Evolutionary conservation across 2,113 vertebrate species (phyloP).

Genomic region (Procavia capensis): DNA sequence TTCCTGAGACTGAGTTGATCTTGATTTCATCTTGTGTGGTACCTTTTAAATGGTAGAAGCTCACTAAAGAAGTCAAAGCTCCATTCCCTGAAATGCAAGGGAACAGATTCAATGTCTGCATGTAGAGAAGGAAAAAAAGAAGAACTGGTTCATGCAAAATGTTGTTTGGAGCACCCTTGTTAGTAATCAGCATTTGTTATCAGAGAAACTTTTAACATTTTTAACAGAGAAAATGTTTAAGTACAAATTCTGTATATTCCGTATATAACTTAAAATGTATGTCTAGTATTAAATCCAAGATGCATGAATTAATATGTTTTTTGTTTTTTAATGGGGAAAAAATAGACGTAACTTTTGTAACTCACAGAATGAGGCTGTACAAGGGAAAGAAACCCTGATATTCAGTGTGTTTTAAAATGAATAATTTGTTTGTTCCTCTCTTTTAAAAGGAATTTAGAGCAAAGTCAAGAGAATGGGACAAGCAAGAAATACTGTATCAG

Average conservation of each 20-base stretch:
- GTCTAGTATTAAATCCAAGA: not conserved
- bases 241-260: not conserved
- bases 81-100: not conserved
- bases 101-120: not conserved
- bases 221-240: conserved; percentile 11
- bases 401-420: not conserved
- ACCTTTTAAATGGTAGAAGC: not conserved
- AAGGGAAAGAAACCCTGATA: not conserved
- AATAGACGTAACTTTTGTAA: not conserved
- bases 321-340: not conserved
- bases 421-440: conserved; percentile 58
- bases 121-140: not conserved
- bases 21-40: not conserved
- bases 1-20: not conserved
- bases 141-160: not conserved
- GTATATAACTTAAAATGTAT: not conserved
- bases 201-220: not conserved
- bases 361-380: conserved; percentile 32
- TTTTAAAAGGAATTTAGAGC: conserved; percentile 85
- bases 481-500: conserved; percentile 82
- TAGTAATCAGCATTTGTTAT: not conserved
- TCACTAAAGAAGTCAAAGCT: not conserved
- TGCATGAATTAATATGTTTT: not conserved
- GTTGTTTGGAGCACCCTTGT: not conserved
- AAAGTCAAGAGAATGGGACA: conserved; percentile 87